Percentiles rank a stretch among this genome's conserved stretches.
Conservation (phyloP, 1,140 invertebrate genomes). For the Probaryconus sp. region DNA sequence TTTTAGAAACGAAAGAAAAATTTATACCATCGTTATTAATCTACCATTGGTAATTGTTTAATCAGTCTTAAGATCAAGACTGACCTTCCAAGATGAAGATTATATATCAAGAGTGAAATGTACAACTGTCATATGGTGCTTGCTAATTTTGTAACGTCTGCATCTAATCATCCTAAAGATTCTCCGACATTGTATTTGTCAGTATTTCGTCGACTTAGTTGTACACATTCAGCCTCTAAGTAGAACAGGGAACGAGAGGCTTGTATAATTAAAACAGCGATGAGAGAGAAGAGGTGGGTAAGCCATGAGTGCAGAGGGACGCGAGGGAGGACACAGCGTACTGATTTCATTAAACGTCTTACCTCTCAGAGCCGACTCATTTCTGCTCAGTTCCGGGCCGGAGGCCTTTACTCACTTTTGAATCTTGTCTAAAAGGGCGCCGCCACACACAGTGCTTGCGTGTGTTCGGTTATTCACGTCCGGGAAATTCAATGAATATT, state of each 20-base stretch:
- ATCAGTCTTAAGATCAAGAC: no score
- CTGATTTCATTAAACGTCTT: slow-evolving; percentile 77
- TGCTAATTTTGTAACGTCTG: slow-evolving; percentile 74
- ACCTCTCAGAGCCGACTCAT: slow-evolving; percentile 66
- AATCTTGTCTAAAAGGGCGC: slow-evolving; percentile 31
- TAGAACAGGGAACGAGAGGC: slow-evolving; percentile 60
- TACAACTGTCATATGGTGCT: slow-evolving; percentile 27
- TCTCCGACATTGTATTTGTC: slow-evolving; percentile 64
- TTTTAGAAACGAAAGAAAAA: no score
- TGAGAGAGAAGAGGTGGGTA: slow-evolving; percentile 37
- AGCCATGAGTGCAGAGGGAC: slow-evolving; percentile 49
- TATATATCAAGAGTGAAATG: slow-evolving; percentile 7
- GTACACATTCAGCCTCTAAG: slow-evolving; percentile 49
- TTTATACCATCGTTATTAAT: no score
- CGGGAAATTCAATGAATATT: slow-evolving; percentile 23
- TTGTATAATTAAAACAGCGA: slow-evolving; percentile 74
- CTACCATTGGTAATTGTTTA: no score
- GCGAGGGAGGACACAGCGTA: slow-evolving; percentile 62
- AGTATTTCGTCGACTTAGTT: slow-evolving; percentile 58
- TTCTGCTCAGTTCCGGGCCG: slow-evolving; percentile 66
- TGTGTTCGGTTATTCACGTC: slow-evolving; percentile 38
- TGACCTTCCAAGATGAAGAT: no score
- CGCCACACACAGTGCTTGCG: background rate
- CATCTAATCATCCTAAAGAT: slow-evolving; percentile 74
- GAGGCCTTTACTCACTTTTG: slow-evolving; percentile 60